A percentile compares a stretch with the other conserved stretches of the same genome.
phyloP scores from a whole-genome alignment of 2,797 vertebrate species.

The Mormyrus proboscirostris region DNA sequence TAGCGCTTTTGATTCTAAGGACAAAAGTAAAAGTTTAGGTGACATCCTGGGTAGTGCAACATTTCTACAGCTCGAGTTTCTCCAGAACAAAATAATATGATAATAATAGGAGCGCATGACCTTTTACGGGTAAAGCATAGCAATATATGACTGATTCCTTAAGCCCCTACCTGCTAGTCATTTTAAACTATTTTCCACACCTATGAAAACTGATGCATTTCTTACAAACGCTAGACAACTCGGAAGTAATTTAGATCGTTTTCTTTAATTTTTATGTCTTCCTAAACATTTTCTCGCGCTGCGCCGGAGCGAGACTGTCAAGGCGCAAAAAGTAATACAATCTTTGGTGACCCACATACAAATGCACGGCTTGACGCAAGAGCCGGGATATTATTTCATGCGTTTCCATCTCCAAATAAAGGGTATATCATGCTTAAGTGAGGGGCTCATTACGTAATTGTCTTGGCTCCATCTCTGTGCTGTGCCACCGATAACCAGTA shows the following conservation, averaged over 20 bases:
- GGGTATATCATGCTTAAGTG: neutral
- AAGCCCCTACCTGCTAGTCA: neutral
- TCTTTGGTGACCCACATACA: constrained; percentile 8
- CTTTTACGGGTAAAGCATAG: neutral
- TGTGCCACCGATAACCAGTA: neutral
- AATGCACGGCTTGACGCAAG: constrained; percentile 17
- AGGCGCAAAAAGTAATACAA: constrained; percentile 4
- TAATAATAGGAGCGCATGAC: neutral
- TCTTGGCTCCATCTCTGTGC: neutral
- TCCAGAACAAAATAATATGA: neutral
- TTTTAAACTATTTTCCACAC: neutral
- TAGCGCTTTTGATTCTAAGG: neutral
- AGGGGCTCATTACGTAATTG: neutral
- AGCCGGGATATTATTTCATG: constrained; percentile 12
- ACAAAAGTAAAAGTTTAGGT: neutral
- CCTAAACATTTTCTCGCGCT: neutral
- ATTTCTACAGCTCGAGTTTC: neutral
- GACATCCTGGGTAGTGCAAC: neutral
- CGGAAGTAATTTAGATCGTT: neutral
- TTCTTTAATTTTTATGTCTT: neutral
- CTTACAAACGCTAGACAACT: neutral
- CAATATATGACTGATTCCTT: neutral
- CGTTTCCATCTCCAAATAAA: constrained; percentile 25
- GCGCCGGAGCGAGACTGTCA: neutral
- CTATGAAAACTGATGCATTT: neutral